Evolutionary conservation across 1,140 invertebrate genomes (phyloP), one percentile per base, ranked within the genome.

Genomic region (Eumaeus atala): DNA sequence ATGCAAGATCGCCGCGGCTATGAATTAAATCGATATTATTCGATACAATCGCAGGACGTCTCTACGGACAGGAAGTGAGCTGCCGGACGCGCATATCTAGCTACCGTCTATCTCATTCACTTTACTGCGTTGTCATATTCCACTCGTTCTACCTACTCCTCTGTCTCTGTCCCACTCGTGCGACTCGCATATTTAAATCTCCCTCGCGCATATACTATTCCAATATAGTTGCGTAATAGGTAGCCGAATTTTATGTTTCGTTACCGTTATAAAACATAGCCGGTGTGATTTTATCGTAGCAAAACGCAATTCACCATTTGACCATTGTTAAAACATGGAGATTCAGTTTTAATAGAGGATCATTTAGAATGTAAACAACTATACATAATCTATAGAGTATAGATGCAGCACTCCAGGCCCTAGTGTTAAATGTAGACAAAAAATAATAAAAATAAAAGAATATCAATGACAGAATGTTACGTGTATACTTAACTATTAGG

Each of bases 1-100:
- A 51, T 34, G 35, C 16, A 8, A 36, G 34, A 6, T 36, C 4
- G 36, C 18, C 34, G 12, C n/a, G n/a, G n/a, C 14, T 11, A 17
- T 36, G 9, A 37, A 11, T n/a, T 51, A 35, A 52, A 56, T 61
- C 50, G 44, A 14, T 38, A 54, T 58, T 59, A 48, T 53, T 47
- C 50, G n/a, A 52, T 36, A 58, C 56, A 57, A 67, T 67, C 59
- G 58, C 55, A 53, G 62, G 56, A 64, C 59, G 63, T 54, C 63
- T 63, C 40, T 44, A 44, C 61, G 64, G 65, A 67, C 83, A 81
- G 83, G 83, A 86, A 86, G 77, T 67, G 66, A 47, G 63, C 70
- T 55, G 71, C 77, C 83, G 83, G 81, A 86, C 76, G 81, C 73
- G 71, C 70, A 68, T 86, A 86, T 86, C 83, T 84, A 77, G 76